These are phyloP conservation scores for Drosophila buzzatii DNA, from an alignment of 2,888 invertebrate species.

Conservation along the genomic window DNA sequence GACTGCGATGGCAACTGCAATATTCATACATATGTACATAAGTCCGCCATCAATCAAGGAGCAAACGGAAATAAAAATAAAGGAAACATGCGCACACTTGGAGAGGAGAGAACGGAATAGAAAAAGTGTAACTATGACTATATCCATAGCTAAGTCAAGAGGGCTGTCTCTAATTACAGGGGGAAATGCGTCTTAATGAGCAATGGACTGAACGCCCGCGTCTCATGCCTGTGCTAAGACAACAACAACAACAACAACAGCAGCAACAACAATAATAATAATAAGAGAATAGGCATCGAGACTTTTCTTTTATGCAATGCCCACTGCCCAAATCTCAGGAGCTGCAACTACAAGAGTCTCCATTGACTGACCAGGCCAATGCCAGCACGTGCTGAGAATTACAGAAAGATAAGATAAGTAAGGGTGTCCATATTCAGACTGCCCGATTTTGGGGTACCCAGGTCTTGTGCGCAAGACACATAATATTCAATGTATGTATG, in stretches of 20 bases:
- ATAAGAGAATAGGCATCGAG: background rate
- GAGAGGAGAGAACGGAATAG: conserved; percentile 12
- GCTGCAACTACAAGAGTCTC: background rate
- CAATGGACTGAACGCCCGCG: conserved; percentile 70
- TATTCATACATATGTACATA: conserved; percentile 70
- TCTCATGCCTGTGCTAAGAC: conserved; percentile 50
- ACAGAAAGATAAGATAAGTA: background rate
- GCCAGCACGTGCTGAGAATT: conserved; percentile 59
- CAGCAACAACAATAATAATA: no score
- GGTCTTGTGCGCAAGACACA: no score
- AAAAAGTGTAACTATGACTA: conserved; percentile 10
- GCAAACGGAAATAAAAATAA: conserved; percentile 71
- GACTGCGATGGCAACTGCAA: conserved; percentile 18
- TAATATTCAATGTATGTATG: no score
- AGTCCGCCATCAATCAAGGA: conserved; percentile 74
- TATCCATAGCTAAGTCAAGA: background rate
- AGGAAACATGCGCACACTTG: conserved; percentile 48
- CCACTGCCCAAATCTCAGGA: background rate
- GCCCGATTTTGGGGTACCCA: background rate
- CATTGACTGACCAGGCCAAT: conserved; percentile 59
- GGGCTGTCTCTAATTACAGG: conserved; percentile 43
- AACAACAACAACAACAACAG: conserved; percentile 19
- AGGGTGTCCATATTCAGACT: background rate
- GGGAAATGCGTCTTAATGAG: conserved; percentile 80
- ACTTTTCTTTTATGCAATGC: background rate